Base-by-base conservation (phyloP, 2,113 vertebrate species). In the Cyanistes caeruleus region DNA sequence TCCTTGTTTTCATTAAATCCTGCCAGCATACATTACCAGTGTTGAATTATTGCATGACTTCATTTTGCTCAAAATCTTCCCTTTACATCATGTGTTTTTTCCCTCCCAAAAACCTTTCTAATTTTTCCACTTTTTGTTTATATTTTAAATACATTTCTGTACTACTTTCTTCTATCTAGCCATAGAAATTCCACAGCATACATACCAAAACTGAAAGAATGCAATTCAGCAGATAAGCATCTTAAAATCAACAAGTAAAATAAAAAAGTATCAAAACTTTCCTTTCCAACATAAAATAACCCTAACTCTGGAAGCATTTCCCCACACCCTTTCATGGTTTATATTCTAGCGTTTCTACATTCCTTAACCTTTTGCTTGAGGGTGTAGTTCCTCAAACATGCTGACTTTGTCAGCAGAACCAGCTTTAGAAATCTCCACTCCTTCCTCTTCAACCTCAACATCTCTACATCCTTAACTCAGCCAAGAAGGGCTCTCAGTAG, bases 331-430 rank as follows among this genome's bases (percentile, higher is more conserved):
- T 70, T 70, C 55, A 80, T 10, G 21, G 75, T 35, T 90, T 94
- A 85, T 64, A 83, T 74, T 70, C 62, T 48, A 69, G 63, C 1
- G 0, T 80, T 96, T 96, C 81, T 87, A 70, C 79, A 97, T 96
- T 95, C 73, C 76, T 90, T 35, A 95, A 87, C 31, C 20, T 89
- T 91, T 82, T 87, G 69, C 67, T 96, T 95, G 37, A 93, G 77
- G 88, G 72, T 92, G 68, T 74, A 95, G 79, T 63, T 94, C 72
- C 52, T 74, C 63, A 58, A 74, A 63, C 22, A 37, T 3, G 63
- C n/a, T 70, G 63, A 88, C 63, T 93, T 35, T 48, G 83, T 81
- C 76, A 93, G 94, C 72, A 84, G 76, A 84, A 84, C 8, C 48
- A 86, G 76, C 90, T 86, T 67, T 8, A 81, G 63, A 84, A 80